Evolutionary conservation across 2,113 vertebrate species (phyloP).

Genomic region (Morone chrysops): DNA sequence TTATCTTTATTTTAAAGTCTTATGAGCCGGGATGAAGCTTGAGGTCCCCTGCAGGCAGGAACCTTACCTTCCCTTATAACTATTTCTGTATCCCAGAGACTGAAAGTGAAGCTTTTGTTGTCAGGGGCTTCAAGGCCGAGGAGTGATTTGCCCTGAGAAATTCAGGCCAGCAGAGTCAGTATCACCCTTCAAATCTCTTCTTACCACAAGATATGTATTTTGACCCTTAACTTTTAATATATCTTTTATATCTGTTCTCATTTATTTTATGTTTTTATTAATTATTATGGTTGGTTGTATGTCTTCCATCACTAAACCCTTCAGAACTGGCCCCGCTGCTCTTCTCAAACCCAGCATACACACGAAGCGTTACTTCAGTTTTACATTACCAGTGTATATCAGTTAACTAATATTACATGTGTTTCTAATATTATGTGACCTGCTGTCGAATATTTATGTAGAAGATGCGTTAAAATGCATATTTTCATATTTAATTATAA

Average conservation of each 20-base stretch:
- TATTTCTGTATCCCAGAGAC: slow-evolving; percentile 7
- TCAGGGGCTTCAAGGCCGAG: slow-evolving; percentile 34
- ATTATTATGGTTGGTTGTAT: neutral
- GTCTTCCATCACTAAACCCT: neutral
- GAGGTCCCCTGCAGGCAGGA: slow-evolving; percentile 12
- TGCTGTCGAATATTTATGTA: slow-evolving; percentile 9
- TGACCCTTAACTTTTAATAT: neutral
- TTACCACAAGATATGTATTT: neutral
- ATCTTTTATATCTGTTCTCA: neutral
- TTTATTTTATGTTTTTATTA: neutral
- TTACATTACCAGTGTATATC: neutral
- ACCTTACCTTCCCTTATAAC: slow-evolving; percentile 3
- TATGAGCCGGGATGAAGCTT: slow-evolving; percentile 15
- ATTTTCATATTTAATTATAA: slow-evolving; percentile 33
- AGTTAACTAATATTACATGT: neutral
- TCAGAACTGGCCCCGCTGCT: neutral
- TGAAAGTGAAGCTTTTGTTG: slow-evolving; percentile 19
- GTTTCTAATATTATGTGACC: neutral
- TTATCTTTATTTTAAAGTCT: slow-evolving; percentile 14
- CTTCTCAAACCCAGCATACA: neutral
- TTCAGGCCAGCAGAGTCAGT: neutral
- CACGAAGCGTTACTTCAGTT: neutral
- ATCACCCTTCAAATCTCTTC: slow-evolving; percentile 12
- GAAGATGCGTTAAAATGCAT: slow-evolving; percentile 8
- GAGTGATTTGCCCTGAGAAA: slow-evolving; percentile 22